phyloP scores from a whole-genome alignment of 2,797 vertebrate genomes.

The Chiroxiphia lanceolata region DNA sequence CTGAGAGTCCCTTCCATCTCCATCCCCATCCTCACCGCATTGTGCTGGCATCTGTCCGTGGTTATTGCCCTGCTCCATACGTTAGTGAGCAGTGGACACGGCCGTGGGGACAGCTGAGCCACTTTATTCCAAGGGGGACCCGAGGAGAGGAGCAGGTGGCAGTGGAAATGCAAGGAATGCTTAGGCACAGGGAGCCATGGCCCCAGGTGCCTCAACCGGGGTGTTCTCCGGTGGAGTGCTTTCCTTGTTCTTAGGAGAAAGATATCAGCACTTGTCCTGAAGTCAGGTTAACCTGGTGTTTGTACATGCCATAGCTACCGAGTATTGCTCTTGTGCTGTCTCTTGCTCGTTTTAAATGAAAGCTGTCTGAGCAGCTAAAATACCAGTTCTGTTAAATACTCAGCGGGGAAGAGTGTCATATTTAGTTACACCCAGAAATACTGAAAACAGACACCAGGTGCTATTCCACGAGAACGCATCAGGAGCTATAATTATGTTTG shows the following conservation, averaged over 20 bases:
- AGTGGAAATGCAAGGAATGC: background rate
- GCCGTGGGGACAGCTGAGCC: background rate
- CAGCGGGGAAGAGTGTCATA: background rate
- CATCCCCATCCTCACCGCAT: rapidly evolving
- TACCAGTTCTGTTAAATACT: background rate
- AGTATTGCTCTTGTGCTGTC: background rate
- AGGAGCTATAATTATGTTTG: background rate
- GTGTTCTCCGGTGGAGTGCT: background rate
- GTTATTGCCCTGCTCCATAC: background rate
- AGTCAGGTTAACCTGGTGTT: background rate
- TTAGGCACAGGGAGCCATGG: rapidly evolving
- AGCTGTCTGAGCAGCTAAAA: conserved; percentile 1
- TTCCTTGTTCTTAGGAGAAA: background rate
- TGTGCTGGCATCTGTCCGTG: background rate
- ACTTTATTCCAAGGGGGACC: background rate
- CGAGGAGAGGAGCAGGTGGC: background rate
- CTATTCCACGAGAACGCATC: rapidly evolving
- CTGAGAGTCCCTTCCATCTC: background rate
- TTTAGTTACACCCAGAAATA: background rate
- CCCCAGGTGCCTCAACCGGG: background rate
- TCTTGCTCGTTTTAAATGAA: background rate
- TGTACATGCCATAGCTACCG: background rate
- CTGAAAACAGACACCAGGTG: background rate
- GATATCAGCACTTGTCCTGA: background rate
- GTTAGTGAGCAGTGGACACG: rapidly evolving